Conservation (phyloP, 1,140 invertebrate species). For the Drosophila grimshawi region DNA sequence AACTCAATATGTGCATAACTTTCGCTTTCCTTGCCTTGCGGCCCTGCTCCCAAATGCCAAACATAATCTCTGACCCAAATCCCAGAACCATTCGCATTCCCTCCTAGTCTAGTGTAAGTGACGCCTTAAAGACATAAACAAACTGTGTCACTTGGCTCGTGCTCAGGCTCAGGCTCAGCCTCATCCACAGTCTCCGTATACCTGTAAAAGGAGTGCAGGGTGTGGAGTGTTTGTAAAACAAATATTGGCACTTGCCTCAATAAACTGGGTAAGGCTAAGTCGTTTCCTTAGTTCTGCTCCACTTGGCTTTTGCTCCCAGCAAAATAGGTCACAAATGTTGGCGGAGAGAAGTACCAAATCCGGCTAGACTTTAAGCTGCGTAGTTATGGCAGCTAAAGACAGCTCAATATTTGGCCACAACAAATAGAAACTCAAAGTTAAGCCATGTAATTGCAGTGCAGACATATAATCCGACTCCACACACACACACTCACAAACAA, state of each 20-base stretch:
- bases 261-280: constrained; percentile 67
- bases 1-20: constrained; percentile 72
- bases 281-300: constrained; percentile 29
- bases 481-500: background rate
- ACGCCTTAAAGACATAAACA: constrained; percentile 78
- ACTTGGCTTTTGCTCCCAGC: constrained; percentile 24
- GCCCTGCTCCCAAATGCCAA: constrained; percentile 48
- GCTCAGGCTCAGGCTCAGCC: too few relatives aligned
- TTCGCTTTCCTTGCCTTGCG: constrained; percentile 56
- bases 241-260: constrained; percentile 82
- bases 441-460: constrained; percentile 37
- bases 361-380: constrained; percentile 11
- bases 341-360: constrained; percentile 1
- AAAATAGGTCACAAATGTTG: constrained; percentile 67
- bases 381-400: constrained; percentile 29
- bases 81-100: constrained; percentile 25
- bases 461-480: constrained; percentile 2
- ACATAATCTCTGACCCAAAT: constrained; percentile 78
- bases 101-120: background rate
- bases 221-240: constrained; percentile 43
- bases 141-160: constrained; percentile 68
- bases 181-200: background rate
- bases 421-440: constrained; percentile 53
- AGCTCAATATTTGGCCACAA: constrained; percentile 27
- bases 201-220: constrained; percentile 7